phyloP scores from a whole-genome alignment of 2,797 vertebrate genomes.

The Malurus splendens region DNA sequence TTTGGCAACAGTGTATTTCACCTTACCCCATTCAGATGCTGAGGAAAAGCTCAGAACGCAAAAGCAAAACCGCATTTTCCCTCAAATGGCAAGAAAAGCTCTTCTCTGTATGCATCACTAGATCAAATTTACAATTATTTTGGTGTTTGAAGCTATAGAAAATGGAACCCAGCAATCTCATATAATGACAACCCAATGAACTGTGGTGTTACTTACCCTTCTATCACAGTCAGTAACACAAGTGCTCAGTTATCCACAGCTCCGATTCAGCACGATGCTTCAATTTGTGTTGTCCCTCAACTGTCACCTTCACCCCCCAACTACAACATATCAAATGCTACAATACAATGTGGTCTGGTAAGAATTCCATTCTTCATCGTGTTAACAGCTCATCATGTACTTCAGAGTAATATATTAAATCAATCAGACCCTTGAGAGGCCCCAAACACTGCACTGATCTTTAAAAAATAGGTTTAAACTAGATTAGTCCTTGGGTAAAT shows the following conservation, averaged over 20 bases:
- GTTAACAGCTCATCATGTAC: not conserved
- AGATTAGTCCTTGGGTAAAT: not conserved
- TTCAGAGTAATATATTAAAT: not conserved
- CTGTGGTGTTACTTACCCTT: not conserved
- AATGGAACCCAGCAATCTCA: not conserved
- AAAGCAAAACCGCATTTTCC: not conserved
- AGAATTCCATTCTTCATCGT: not conserved
- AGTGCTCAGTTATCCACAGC: not conserved
- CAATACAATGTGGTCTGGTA: not conserved
- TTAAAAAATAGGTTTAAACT: not conserved
- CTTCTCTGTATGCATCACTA: not conserved
- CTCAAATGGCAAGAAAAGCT: not conserved
- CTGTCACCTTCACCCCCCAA: accelerated
- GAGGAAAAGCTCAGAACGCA: not conserved
- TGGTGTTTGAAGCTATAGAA: not conserved
- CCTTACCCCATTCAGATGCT: not conserved
- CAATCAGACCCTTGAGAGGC: not conserved
- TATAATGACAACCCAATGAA: not conserved
- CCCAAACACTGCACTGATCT: not conserved
- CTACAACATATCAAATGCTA: not conserved
- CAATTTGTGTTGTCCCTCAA: not conserved
- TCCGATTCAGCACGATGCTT: accelerated
- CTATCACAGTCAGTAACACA: not conserved
- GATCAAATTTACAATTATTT: not conserved
- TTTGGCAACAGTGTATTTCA: not conserved